phyloP scores from a whole-genome alignment of 2,888 invertebrate species.

The Cheilosia variabilis region DNA sequence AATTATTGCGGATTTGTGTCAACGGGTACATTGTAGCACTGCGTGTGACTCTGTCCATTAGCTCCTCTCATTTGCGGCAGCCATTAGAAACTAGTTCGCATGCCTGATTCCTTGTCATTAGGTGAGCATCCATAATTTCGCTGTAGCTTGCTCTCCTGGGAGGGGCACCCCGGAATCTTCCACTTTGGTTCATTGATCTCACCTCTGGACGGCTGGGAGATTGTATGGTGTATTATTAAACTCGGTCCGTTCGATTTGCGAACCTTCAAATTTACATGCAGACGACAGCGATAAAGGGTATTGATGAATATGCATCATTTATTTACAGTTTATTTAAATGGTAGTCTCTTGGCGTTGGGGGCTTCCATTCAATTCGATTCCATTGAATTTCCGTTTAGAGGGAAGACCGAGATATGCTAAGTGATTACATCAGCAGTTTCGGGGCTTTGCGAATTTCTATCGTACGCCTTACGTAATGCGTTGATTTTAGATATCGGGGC shows the following conservation, averaged over 20 bases:
- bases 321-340: conserved; percentile 40
- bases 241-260: conserved; percentile 35
- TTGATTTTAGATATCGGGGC: background rate
- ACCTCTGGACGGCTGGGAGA: background rate
- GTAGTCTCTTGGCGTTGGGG: background rate
- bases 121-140: conserved; percentile 9
- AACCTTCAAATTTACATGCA: conserved; percentile 49
- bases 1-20: conserved; percentile 16
- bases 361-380: conserved; percentile 46
- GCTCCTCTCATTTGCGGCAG: background rate
- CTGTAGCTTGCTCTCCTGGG: background rate
- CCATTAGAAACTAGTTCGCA: conserved; percentile 45
- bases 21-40: conserved; percentile 1
- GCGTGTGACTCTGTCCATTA: background rate
- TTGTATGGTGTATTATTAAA: conserved; percentile 18
- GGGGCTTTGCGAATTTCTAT: conserved; percentile 55
- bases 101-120: conserved; percentile 15
- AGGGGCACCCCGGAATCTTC: background rate
- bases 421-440: conserved; percentile 57
- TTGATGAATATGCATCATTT: conserved; percentile 44
- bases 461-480: conserved; percentile 26
- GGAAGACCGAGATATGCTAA: conserved; percentile 53
- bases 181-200: conserved; percentile 58
- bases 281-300: background rate
- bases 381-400: conserved; percentile 45